Conservation (phyloP, 2,797 vertebrate genomes). For the Tapera naevia region DNA sequence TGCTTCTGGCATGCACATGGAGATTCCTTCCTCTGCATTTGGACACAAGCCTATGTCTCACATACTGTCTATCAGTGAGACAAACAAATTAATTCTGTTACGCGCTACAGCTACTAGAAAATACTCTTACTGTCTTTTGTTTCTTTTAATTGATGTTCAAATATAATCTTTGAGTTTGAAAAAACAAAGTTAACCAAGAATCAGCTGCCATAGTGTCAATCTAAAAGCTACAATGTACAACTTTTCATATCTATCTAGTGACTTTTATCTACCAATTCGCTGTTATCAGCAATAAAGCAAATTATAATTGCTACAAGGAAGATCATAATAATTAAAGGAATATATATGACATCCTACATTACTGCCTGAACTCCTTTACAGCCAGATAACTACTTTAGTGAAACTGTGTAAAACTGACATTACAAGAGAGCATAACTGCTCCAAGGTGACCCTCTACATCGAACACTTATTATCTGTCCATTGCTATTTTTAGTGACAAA, state of each 20-base stretch:
- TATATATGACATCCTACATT: constrained; percentile 65
- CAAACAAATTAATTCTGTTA: constrained; percentile 15
- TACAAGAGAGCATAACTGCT: not conserved
- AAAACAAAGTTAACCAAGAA: not conserved
- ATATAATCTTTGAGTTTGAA: constrained; percentile 25
- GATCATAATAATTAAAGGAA: constrained; percentile 70
- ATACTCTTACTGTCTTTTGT: not conserved
- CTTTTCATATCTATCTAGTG: constrained; percentile 10
- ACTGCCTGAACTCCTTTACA: constrained; percentile 62
- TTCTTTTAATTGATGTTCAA: not conserved
- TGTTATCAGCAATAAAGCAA: constrained; percentile 71
- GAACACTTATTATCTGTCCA: constrained; percentile 21
- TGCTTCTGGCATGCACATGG: not conserved
- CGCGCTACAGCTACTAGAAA: not conserved
- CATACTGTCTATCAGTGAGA: not conserved
- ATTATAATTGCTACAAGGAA: constrained; percentile 71
- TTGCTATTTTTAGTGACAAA: constrained; percentile 58
- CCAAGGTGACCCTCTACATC: constrained; percentile 39
- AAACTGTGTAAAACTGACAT: constrained; percentile 54
- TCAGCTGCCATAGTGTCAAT: not conserved
- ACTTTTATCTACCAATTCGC: constrained; percentile 65
- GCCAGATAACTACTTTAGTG: constrained; percentile 32
- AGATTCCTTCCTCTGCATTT: not conserved
- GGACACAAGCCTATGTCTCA: not conserved
- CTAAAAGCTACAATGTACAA: constrained; percentile 1